Evolutionary conservation across 2,797 vertebrate genomes (phyloP).

Genomic region (Chaetophractus vellerosus): DNA sequence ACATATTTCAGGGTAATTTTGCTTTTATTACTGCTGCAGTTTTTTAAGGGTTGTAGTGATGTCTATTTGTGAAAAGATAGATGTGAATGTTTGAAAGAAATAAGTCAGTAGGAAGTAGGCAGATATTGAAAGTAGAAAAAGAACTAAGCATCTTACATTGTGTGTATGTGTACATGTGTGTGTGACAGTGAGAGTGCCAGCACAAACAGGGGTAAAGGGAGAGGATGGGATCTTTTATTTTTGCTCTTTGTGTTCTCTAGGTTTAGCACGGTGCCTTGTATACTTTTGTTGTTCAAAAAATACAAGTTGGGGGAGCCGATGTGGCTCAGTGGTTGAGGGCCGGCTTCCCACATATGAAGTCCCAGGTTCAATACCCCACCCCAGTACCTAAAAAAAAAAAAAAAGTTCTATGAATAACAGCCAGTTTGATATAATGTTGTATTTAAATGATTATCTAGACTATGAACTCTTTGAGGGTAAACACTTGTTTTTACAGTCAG

Average conservation of each 20-base stretch:
- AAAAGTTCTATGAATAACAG: not conserved
- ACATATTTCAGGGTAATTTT: slow-evolving; percentile 61
- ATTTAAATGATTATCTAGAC: slow-evolving; percentile 13
- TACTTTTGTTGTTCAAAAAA: slow-evolving; percentile 5
- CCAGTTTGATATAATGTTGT: slow-evolving; percentile 1
- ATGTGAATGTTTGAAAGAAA: slow-evolving; percentile 10
- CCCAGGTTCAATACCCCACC: no score
- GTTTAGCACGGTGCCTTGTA: not conserved
- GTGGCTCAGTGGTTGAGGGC: no score
- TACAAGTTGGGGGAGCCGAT: not conserved
- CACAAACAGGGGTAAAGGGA: not conserved
- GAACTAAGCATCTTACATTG: not conserved
- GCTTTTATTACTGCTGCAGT: slow-evolving; percentile 33
- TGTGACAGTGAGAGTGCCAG: not conserved
- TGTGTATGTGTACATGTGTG: not conserved
- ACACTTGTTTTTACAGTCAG: not conserved
- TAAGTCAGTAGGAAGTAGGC: not conserved
- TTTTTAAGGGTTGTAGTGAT: slow-evolving; percentile 44
- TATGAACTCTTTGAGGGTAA: not conserved
- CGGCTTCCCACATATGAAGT: no score
- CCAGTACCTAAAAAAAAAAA: no score
- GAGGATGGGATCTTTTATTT: not conserved
- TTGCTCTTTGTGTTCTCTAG: not conserved
- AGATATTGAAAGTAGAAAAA: not conserved
- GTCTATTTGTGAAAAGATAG: slow-evolving; percentile 34